Evolutionary conservation across 2,797 vertebrate genomes (phyloP), one percentile per base, ranked within the genome.

Genomic region (Carcharodon carcharias): DNA sequence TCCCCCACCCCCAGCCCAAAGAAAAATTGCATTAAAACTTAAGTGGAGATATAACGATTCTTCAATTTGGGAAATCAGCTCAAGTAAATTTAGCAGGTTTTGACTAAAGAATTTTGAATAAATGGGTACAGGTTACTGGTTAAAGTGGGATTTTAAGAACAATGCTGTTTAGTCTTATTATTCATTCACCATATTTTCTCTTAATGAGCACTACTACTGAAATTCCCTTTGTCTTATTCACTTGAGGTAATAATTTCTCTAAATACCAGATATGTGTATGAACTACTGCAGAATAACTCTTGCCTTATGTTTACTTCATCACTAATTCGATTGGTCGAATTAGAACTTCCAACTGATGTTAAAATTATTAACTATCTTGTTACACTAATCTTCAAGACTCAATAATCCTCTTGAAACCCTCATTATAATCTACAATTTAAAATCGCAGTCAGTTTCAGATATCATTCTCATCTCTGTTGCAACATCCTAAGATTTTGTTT

Each of bases 391-490:
- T 95, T 95, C 28, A 95, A 73, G 69, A 73, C 67, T 16, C 5
- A 3, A 21, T 45, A 40, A 69, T 95, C 23, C 92, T 69, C 7
- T 65, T 40, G 61, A 93, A 45, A 4, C 63, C 23, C 65, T 95
- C 28, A 95, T 69, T 95, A 67, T 45, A 95, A 50, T 95, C 56
- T 91, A 56, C 56, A 89, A 31, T 61, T 91, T 97, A 45, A 45
- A 50, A 95, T 67, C 63, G 69, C 92, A 95, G 63, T 65, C 65
- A 69, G 45, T 95, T 95, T 95, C 31, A 18, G 12, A 91, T 91
- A 28, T 58, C 58, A 61, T 61, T 61, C 88, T 61, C 9, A 35
- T 61, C 11, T 14, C 31, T 91, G 88, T 61, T n/a, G 88, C 88
- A 91, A 12, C 56, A 91, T 58, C 31, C 35, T n/a, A 91, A 91